These are phyloP conservation scores for Ametastegia equiseti DNA, from an alignment of 2,888 invertebrate species.

Conservation along the genomic window DNA sequence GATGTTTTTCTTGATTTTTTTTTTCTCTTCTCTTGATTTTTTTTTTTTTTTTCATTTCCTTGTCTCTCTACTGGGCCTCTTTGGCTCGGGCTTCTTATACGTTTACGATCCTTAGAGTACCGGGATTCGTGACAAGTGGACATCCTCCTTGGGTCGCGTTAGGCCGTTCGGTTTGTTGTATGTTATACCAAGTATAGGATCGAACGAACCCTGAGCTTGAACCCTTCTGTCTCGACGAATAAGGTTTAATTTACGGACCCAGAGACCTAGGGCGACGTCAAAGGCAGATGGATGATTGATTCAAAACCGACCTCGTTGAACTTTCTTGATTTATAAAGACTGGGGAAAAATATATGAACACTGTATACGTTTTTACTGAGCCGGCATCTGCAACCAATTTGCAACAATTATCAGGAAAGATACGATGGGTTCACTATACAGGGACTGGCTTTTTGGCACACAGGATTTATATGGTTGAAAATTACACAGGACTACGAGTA, in stretches of 20 bases:
- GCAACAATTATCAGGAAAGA: no score
- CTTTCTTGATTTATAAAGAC: no score
- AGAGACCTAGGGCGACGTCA: not conserved
- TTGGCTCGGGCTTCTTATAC: constrained; percentile 36
- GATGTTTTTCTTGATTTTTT: constrained; percentile 50
- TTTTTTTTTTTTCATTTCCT: constrained; percentile 51
- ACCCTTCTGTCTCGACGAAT: constrained; percentile 12
- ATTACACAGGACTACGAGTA: no score
- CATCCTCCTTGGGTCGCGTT: constrained; percentile 37
- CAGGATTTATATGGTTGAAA: no score
- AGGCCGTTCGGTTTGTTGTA: no score
- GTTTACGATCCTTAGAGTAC: constrained; percentile 42
- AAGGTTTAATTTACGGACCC: constrained; percentile 35
- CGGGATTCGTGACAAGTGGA: constrained; percentile 46
- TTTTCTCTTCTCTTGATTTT: constrained; percentile 42
- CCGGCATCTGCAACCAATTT: no score
- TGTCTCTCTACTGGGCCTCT: constrained; percentile 9
- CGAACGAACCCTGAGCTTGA: constrained; percentile 25
- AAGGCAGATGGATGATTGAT: not conserved
- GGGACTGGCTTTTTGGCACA: no score
- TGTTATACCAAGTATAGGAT: no score
- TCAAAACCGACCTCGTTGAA: no score
- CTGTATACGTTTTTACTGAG: no score
- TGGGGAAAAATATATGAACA: no score
- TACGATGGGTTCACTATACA: no score